Evolutionary conservation across 2,113 vertebrate species (phyloP), one percentile per base, ranked within the genome.

Genomic region (Pseudorasbora parva): DNA sequence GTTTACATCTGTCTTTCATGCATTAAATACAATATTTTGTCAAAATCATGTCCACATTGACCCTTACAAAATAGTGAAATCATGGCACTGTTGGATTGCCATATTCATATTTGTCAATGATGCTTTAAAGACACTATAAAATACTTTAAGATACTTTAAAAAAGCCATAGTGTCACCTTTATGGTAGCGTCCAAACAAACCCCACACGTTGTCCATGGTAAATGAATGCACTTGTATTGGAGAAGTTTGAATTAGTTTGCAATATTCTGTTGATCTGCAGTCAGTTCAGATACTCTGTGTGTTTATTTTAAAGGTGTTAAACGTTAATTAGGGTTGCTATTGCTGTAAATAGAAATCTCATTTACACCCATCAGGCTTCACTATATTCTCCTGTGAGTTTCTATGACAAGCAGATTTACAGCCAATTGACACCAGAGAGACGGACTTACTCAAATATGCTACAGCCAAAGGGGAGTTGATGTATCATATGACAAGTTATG

Each of bases 401-500:
- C 23, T 25, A 59, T 14, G 8, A 62, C 37, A 41, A 25, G 19
- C n/a, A 45, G 17, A 78, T 78, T 60, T 45, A 78, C 56, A 25
- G 14, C 8, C 57, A 9, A 11, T 25, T 23, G 30, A 43, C 76
- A 60, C 56, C 56, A 60, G 37, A 76, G 49, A 37, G 9, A 45
- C n/a, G 33, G 21, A 17, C 37, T 43, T 49, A 25, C 75, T 78
- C 54, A 37, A 3, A 59, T 9, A 1, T 17, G 69, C 23, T 8
- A 59, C 33, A 60, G 81, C 43, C 12, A n/a, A 25, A 30, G 19
- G 57, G 72, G 45, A 41, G n/a, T 7, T 49, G 19, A 56, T 49
- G 59, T 54, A 64, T 76, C 59, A 68, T 17, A 66, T 83, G 72
- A 68, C 57, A 64, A 59, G 33, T 30, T 21, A 41, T 54, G 74